Conservation (phyloP, 1,140 invertebrate species). For the Anastatus disparis region DNA sequence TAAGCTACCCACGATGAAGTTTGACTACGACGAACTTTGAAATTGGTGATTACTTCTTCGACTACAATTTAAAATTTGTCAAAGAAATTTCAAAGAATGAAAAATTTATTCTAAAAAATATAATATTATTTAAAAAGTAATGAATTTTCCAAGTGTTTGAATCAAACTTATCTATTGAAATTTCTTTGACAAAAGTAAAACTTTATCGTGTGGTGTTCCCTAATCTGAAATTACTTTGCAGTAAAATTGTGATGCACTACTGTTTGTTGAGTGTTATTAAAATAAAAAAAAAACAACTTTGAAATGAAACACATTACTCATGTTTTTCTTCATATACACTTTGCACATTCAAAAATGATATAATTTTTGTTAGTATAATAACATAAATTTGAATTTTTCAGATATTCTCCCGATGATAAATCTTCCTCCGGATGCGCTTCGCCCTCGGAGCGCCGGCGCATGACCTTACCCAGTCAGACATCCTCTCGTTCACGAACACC, state of each 20-base stretch:
- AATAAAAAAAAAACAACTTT: no score
- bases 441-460: conserved; percentile 56
- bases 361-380: no score
- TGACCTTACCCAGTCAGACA: conserved; percentile 30
- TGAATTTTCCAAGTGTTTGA: no score
- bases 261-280: no score
- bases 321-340: no score
- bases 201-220: conserved; percentile 24
- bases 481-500: conserved; percentile 46
- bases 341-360: no score
- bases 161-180: no score
- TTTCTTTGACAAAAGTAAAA: conserved; percentile 18
- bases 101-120: no score
- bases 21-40: conserved; percentile 30
- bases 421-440: conserved; percentile 59
- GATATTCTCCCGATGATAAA: conserved; percentile 62
- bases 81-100: not conserved
- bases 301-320: no score
- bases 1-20: conserved; percentile 34
- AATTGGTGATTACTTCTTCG: conserved; percentile 40
- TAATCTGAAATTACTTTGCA: not conserved
- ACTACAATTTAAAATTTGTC: conserved; percentile 11
- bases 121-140: no score
- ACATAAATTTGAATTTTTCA: conserved; percentile 21
- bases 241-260: not conserved